Conservation (phyloP, 2,113 vertebrate species). For the Tringa solitaria region DNA sequence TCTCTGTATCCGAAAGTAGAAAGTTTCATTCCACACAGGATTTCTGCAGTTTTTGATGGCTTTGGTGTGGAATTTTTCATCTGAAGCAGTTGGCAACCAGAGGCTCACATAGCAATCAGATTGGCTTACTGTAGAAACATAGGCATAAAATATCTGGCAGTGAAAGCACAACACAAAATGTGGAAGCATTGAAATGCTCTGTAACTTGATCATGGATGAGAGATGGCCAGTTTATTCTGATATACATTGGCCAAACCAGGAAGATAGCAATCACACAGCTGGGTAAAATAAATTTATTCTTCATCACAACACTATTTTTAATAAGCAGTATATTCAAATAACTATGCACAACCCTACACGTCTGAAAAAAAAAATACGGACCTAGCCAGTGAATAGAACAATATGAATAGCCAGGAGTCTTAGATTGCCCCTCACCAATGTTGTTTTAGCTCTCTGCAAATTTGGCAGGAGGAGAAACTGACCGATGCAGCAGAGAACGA, state of each 20-base stretch:
- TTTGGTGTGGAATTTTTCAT: constrained; percentile 65
- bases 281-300: background rate
- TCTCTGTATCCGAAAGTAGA: constrained; percentile 72
- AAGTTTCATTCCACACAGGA: constrained; percentile 81
- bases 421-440: background rate
- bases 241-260: background rate
- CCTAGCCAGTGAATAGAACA: background rate
- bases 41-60: constrained; percentile 65
- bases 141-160: background rate
- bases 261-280: background rate
- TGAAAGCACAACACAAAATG: background rate
- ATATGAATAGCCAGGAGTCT: background rate
- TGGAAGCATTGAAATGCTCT: background rate
- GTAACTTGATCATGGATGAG: background rate
- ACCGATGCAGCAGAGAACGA: background rate
- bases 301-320: background rate
- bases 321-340: background rate
- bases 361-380: background rate
- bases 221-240: background rate
- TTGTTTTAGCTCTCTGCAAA: background rate
- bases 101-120: constrained; percentile 78
- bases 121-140: constrained; percentile 43
- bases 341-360: background rate
- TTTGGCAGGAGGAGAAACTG: background rate
- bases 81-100: constrained; percentile 74